A percentile compares a stretch with the other conserved stretches of the same genome.
These are phyloP conservation scores for Littorina saxatilis DNA, from an alignment of 1,140 invertebrate genomes.

Conservation along the genomic window DNA sequence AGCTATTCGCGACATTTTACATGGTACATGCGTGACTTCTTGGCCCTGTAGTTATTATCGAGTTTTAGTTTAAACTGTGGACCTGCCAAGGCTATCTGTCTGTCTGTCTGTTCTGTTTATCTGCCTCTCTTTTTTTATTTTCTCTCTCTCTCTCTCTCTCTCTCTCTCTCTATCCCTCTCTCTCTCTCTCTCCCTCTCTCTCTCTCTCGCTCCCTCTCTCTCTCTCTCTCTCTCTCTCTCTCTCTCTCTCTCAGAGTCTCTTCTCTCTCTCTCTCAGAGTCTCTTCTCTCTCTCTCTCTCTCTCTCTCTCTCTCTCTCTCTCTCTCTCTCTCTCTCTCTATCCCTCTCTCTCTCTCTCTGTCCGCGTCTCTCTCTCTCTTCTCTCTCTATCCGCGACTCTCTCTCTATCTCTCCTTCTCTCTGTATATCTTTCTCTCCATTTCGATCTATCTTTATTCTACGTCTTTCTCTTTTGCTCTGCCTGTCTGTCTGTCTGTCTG, in stretches of 20 bases:
- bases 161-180: too few species aligned
- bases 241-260: background rate
- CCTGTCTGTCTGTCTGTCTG: constrained; percentile 12
- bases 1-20: too few species aligned
- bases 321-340: background rate
- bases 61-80: too few species aligned
- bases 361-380: background rate
- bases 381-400: too few species aligned
- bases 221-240: background rate
- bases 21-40: too few species aligned
- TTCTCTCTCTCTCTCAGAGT: background rate
- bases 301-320: background rate
- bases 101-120: too few species aligned
- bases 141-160: too few species aligned
- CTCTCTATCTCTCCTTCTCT: background rate
- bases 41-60: too few species aligned
- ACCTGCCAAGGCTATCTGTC: background rate
- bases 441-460: background rate
- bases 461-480: constrained; percentile 5
- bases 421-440: background rate
- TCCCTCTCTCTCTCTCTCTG: background rate
- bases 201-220: background rate
- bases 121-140: too few species aligned
- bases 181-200: too few species aligned
- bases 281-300: background rate